Evolutionary conservation across 1,140 invertebrate species (phyloP).

Genomic region (Caenorhabditis tropicalis): DNA sequence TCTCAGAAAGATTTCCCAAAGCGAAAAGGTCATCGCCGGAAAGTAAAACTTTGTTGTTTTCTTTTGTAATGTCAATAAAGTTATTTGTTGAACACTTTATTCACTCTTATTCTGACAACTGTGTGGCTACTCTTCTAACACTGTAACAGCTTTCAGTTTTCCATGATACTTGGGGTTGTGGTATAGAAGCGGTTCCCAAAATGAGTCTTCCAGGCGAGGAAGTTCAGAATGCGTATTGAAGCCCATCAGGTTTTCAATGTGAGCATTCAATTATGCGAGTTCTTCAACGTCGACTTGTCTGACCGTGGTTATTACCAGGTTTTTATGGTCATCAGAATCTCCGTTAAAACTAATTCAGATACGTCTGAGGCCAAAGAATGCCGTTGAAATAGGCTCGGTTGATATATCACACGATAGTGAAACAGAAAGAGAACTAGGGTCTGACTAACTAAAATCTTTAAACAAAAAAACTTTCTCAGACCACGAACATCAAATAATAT

Average conservation of each 20-base stretch:
- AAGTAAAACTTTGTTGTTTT: slow-evolving; percentile 54
- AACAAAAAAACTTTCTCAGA: background rate
- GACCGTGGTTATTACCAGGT: slow-evolving; percentile 37
- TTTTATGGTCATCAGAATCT: no score
- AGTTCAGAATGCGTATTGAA: background rate
- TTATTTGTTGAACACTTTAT: slow-evolving; percentile 51
- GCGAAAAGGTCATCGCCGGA: slow-evolving; percentile 59
- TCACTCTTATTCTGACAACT: background rate
- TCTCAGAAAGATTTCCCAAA: slow-evolving; percentile 73
- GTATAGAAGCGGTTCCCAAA: background rate
- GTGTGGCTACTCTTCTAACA: background rate
- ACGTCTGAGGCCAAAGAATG: background rate
- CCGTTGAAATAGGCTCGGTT: background rate
- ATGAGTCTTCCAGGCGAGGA: background rate
- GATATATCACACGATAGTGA: slow-evolving; percentile 16
- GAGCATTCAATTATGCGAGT: slow-evolving; percentile 32
- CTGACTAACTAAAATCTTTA: no score
- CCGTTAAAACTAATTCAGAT: no score
- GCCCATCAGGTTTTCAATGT: slow-evolving; percentile 32
- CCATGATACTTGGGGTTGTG: background rate
- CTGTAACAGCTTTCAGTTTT: slow-evolving; percentile 35
- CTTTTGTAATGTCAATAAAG: slow-evolving; percentile 45
- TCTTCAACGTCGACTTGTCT: slow-evolving; percentile 28
- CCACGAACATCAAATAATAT: background rate
- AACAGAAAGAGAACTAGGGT: background rate